Base-by-base conservation (phyloP, 2,888 invertebrate species). In the Drosophila pseudotalamancana region DNA sequence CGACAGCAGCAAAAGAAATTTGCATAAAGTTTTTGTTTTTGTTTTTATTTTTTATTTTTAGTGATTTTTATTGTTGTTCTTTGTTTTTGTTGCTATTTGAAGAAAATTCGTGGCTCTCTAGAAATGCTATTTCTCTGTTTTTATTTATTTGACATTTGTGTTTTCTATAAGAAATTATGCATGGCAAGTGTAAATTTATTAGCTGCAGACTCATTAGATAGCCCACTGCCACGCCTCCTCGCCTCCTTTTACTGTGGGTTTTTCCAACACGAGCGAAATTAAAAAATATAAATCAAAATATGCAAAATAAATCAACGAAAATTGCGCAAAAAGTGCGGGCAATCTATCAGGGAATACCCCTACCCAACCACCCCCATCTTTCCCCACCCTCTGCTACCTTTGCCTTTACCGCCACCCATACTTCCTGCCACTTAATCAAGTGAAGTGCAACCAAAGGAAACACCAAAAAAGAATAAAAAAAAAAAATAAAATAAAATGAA, bases 181-280 rank as follows among this genome's bases (percentile, higher is more conserved):
- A 77, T 81, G 40, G 66, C 66, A 64, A 77, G 87, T 87, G 86
- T 67, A 81, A 75, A 82, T 82, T 82, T 87, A 85, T 82, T 72
- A 77, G 81, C 60, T 80, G 85, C 74, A 69, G 68, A 84, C 64
- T 73, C 72, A 48, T 68, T 66, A 62, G 56, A 60, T n/a, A 4
- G 37, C 31, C 42, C 14, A 11, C 19, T 12, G 1, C 8, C 27
- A 16, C 12, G 5, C 4, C 9, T 5, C 14, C 16, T 23, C 6
- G 1, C 11, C 12, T 18, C 11, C 21, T 14, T n/a, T 1, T 25
- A 35, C 16, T 35, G 49, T 27, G 35, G 27, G 18, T 37, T 53
- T 75, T 65, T 65, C 46, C 63, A 57, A 57, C 42, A 35, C 62
- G 56, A 63, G 35, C 59, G 56, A 79, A 83, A 86, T 83, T 86